These are phyloP conservation scores for Otolemur garnettii DNA, from an alignment of 2,113 vertebrate genomes.

Conservation along the genomic window DNA sequence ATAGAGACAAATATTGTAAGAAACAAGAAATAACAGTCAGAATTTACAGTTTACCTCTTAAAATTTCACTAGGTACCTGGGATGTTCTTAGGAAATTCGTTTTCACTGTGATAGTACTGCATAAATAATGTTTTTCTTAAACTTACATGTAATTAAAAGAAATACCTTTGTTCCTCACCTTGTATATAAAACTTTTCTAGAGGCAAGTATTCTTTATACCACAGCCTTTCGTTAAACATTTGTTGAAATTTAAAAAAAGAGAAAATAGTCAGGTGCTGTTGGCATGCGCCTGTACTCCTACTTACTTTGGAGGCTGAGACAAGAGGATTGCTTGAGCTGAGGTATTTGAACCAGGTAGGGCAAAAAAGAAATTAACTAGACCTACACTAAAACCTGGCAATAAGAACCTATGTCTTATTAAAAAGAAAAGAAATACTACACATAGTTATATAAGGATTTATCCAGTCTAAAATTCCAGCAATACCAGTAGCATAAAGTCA, in stretches of 20 bases:
- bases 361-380: too few relatives aligned
- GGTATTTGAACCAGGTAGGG: not conserved
- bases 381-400: not conserved
- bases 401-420: not conserved
- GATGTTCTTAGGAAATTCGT: not conserved
- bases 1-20: not conserved
- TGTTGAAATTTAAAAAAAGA: slow-evolving; percentile 27
- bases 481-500: not conserved
- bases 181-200: slow-evolving; percentile 77
- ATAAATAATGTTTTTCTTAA: slow-evolving; percentile 60
- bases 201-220: not conserved
- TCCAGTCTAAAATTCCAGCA: slow-evolving; percentile 46
- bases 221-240: slow-evolving; percentile 52
- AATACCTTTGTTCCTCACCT: slow-evolving; percentile 78
- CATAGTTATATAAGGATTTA: slow-evolving; percentile 23
- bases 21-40: too few relatives aligned
- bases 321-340: not conserved
- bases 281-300: not conserved
- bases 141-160: slow-evolving; percentile 64
- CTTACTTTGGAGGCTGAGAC: not conserved
- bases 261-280: not conserved
- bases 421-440: slow-evolving; percentile 7
- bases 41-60: not conserved
- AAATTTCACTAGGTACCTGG: slow-evolving; percentile 57
- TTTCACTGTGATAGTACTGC: slow-evolving; percentile 50